Evolutionary conservation across 2,888 invertebrate species (phyloP).

Genomic region (Machimus atricapillus): DNA sequence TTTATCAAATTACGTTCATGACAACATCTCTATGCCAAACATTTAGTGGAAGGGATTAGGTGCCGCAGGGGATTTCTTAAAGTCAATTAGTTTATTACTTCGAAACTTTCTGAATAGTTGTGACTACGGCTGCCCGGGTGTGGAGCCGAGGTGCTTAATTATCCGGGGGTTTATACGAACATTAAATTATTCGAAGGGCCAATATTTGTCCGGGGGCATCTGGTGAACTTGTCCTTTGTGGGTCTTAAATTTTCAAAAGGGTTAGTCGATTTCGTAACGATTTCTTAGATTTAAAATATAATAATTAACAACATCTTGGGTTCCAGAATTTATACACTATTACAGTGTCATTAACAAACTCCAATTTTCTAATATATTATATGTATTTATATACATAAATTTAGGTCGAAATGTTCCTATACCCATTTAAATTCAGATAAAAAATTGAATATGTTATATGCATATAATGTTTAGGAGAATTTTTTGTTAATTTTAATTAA

Average conservation of each 20-base stretch:
- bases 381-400: too few species aligned
- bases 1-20: conserved; percentile 34
- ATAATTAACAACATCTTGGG: too few species aligned
- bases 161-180: background rate
- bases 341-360: too few species aligned
- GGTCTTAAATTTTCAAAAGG: background rate
- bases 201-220: background rate
- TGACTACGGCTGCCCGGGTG: background rate
- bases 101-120: conserved; percentile 4
- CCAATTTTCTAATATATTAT: too few species aligned
- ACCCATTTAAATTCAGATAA: too few species aligned
- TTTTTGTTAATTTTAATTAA: too few species aligned
- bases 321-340: background rate
- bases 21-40: conserved; percentile 3
- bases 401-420: too few species aligned
- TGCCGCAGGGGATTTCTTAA: conserved; percentile 34
- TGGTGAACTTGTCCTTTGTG: background rate
- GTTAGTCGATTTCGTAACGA: background rate
- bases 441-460: too few species aligned
- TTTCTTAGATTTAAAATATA: background rate
- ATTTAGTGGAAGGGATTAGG: conserved; percentile 27
- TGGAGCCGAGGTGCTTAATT: conserved; percentile 22
- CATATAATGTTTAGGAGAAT: too few species aligned
- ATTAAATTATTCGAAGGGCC: conserved; percentile 8
- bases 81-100: conserved; percentile 36